These are phyloP conservation scores for Chloropsis cyanopogon DNA, from an alignment of 2,113 vertebrate genomes.

Conservation along the genomic window DNA sequence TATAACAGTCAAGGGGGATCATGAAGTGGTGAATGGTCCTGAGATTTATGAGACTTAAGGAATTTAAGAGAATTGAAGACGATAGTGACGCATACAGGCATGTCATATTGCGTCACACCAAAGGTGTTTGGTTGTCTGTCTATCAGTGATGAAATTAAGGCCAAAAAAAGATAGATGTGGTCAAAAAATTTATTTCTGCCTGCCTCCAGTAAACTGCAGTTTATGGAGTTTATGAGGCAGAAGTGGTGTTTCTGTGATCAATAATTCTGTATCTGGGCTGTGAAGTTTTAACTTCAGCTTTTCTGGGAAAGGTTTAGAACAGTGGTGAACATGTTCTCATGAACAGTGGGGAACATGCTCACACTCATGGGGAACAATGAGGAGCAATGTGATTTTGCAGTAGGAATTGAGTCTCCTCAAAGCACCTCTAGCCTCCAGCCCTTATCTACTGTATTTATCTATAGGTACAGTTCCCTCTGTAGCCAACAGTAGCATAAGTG, in stretches of 20 bases:
- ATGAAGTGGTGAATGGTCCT: background rate
- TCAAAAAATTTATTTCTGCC: background rate
- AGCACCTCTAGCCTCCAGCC: background rate
- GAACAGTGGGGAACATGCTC: background rate
- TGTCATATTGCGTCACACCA: background rate
- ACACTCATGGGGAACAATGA: background rate
- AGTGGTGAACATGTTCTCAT: too few relatives aligned
- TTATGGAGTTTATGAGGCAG: background rate
- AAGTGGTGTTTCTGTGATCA: background rate
- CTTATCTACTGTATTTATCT: background rate
- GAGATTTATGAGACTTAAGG: background rate
- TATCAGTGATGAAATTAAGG: background rate
- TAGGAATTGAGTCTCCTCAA: background rate
- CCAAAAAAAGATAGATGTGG: background rate
- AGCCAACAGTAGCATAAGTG: background rate
- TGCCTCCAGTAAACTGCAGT: background rate
- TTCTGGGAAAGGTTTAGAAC: background rate
- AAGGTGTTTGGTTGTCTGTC: background rate
- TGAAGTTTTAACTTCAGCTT: background rate
- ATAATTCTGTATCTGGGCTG: background rate
- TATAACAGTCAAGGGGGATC: background rate
- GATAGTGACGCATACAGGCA: background rate
- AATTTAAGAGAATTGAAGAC: background rate
- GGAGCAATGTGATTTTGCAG: background rate
- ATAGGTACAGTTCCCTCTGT: background rate